These are phyloP conservation scores for Rhynchonycteris naso DNA, from an alignment of 2,797 vertebrate genomes.

Conservation along the genomic window DNA sequence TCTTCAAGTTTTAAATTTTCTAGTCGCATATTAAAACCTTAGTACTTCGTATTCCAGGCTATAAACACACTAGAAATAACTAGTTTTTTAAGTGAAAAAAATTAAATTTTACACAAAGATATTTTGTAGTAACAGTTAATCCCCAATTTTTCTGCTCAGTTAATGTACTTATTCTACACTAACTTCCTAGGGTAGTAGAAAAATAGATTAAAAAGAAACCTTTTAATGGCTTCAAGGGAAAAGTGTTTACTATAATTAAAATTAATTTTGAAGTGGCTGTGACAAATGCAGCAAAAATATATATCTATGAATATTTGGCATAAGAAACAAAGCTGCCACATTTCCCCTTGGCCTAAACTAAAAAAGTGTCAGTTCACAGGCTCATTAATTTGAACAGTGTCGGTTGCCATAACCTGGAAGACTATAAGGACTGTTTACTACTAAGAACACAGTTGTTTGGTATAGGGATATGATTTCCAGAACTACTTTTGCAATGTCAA, in stretches of 20 bases:
- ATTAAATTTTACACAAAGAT: not conserved
- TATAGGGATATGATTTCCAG: not conserved
- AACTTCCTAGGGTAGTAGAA: not conserved
- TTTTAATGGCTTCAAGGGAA: not conserved
- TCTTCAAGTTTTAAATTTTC: not conserved
- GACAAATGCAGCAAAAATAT: not conserved
- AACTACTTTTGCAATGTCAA: not conserved
- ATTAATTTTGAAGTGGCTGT: not conserved
- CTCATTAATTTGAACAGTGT: not conserved
- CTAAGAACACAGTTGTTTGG: not conserved
- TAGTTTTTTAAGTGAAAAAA: slow-evolving; percentile 6
- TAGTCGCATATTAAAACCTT: not conserved
- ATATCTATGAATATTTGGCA: not conserved
- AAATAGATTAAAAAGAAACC: not conserved
- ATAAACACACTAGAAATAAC: not conserved
- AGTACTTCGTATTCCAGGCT: not conserved
- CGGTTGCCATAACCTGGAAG: not conserved
- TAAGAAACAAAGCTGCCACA: not conserved
- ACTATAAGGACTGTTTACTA: not conserved
- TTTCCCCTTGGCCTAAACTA: not conserved
- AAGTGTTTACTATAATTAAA: slow-evolving; percentile 3
- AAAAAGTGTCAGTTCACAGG: not conserved
- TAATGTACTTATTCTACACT: not conserved
- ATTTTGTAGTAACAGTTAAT: not conserved
- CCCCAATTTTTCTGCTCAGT: not conserved